phyloP scores from a whole-genome alignment of 2,888 invertebrate genomes.

The Calameuta pallipes region DNA sequence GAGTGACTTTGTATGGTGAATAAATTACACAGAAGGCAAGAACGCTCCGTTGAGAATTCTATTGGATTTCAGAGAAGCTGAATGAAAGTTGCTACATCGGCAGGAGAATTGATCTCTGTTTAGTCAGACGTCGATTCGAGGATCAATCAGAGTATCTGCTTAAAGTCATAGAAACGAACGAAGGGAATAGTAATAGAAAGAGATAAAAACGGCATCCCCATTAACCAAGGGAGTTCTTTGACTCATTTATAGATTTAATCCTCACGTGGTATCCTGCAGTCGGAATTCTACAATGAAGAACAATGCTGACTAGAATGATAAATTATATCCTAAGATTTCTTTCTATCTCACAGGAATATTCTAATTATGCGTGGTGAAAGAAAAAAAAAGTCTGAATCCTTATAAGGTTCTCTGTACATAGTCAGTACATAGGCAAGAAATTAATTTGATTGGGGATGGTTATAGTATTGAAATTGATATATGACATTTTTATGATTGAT shows the following conservation, averaged over 20 bases:
- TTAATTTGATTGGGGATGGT: not conserved
- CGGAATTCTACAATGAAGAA: not conserved
- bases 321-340: not conserved
- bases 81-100: too few species aligned
- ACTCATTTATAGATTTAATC: not conserved
- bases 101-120: too few species aligned
- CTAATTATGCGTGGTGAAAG: too few species aligned
- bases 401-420: too few species aligned
- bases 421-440: not conserved
- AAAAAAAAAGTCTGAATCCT: too few species aligned
- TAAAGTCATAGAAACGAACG: too few species aligned
- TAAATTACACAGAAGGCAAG: not conserved
- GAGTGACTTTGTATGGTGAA: not conserved
- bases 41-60: not conserved
- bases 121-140: too few species aligned
- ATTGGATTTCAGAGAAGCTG: too few species aligned
- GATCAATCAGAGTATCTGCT: too few species aligned
- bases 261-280: not conserved
- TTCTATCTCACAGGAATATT: not conserved
- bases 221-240: not conserved
- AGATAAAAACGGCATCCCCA: not conserved
- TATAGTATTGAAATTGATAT: not conserved
- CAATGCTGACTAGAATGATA: not conserved
- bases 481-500: not conserved
- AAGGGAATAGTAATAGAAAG: not conserved